Evolutionary conservation across 2,888 invertebrate genomes (phyloP).

Genomic region (Euzetes globulus): DNA sequence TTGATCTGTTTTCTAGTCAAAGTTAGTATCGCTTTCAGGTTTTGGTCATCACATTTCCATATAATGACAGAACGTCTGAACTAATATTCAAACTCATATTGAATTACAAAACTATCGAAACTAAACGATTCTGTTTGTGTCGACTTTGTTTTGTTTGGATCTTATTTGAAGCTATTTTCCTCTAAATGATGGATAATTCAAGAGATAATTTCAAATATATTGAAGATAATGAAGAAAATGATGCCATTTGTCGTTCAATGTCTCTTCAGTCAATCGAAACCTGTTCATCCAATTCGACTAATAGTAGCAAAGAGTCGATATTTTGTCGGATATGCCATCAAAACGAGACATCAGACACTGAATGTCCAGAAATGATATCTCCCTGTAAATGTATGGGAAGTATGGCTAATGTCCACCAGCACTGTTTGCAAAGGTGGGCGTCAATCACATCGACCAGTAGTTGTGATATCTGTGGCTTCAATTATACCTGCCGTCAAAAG

Average conservation of each 20-base stretch:
- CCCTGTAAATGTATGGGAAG: conserved; percentile 49
- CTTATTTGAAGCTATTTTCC: too few relatives aligned
- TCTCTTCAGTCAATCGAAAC: background rate
- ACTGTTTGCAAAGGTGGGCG: conserved; percentile 87
- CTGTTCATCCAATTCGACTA: background rate
- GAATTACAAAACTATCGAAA: too few relatives aligned
- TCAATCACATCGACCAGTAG: conserved; percentile 6
- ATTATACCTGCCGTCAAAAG: background rate
- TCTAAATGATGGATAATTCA: too few relatives aligned
- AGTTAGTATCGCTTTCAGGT: too few relatives aligned
- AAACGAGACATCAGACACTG: background rate
- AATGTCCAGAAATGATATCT: background rate
- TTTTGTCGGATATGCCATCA: conserved; percentile 26
- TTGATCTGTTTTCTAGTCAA: too few relatives aligned
- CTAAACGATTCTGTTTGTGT: too few relatives aligned
- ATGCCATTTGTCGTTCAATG: background rate
- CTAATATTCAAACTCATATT: too few relatives aligned
- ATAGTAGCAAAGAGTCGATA: background rate
- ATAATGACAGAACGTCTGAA: too few relatives aligned
- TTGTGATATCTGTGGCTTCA: conserved; percentile 27
- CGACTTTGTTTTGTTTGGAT: too few relatives aligned
- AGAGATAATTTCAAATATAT: too few relatives aligned
- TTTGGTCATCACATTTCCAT: too few relatives aligned
- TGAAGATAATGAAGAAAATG: too few relatives aligned
- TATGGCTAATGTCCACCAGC: conserved; percentile 87